These are phyloP conservation scores for Cuniculus paca DNA, from an alignment of 2,797 vertebrate genomes.

Conservation along the genomic window DNA sequence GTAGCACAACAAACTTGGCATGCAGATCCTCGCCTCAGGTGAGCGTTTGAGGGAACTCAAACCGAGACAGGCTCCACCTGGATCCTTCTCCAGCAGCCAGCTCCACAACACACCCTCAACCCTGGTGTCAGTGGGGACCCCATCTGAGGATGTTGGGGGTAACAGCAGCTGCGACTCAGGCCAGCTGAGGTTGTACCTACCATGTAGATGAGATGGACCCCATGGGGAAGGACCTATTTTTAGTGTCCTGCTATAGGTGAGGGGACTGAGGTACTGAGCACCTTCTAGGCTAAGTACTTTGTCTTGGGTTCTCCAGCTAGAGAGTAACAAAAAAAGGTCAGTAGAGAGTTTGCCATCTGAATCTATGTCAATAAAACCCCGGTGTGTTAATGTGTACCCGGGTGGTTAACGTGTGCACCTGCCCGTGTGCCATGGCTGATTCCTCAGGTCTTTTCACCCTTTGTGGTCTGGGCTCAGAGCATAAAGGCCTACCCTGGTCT, in stretches of 20 bases:
- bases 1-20: neutral
- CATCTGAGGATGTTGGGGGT: neutral
- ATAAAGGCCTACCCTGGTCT: neutral
- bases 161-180: neutral
- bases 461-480: neutral
- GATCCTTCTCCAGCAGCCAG: neutral
- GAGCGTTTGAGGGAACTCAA: neutral
- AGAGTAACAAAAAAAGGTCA: neutral
- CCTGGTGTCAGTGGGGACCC: neutral
- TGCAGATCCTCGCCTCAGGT: neutral
- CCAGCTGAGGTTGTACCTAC: neutral
- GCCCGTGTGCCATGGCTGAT: neutral
- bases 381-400: rapidly evolving
- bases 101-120: neutral
- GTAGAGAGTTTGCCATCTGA: neutral
- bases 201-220: neutral
- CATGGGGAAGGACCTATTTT: neutral
- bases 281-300: neutral
- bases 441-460: neutral
- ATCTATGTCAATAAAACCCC: neutral
- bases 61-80: neutral
- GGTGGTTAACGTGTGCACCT: too few species aligned
- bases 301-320: neutral
- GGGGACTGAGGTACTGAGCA: neutral
- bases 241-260: rapidly evolving